phyloP scores from a whole-genome alignment of 1,140 invertebrate genomes.

The Bombus soroeensis region DNA sequence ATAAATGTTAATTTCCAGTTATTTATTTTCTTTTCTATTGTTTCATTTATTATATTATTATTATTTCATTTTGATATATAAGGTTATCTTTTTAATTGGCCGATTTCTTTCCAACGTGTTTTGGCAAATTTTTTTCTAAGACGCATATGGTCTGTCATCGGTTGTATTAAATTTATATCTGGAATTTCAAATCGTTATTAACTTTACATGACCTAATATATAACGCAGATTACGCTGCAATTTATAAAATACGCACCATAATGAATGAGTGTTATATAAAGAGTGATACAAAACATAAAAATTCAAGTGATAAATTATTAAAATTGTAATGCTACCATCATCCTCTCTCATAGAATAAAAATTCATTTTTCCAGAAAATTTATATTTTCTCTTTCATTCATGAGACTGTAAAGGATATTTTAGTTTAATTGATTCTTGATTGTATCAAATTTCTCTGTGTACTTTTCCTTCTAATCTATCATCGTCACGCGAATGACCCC shows the following conservation, averaged over 20 bases:
- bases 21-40: background rate
- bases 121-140: background rate
- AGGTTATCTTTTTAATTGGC: background rate
- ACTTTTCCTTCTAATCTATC: constrained; percentile 32
- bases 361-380: background rate
- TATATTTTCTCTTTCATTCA: background rate
- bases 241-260: too few relatives aligned
- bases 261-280: background rate
- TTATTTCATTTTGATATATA: background rate
- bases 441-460: constrained; percentile 16
- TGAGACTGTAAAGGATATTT: background rate
- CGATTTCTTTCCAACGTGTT: too few relatives aligned
- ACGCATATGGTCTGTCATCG: background rate
- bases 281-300: background rate
- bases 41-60: too few relatives aligned
- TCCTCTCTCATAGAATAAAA: background rate
- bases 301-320: background rate
- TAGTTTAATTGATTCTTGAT: background rate
- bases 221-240: background rate
- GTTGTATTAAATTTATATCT: background rate
- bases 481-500: constrained; percentile 60
- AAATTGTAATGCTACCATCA: background rate
- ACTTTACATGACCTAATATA: background rate
- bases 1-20: background rate
- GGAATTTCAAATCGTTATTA: background rate